Percentiles rank a stretch among this genome's conserved stretches.
phyloP scores from a whole-genome alignment of 1,140 invertebrate genomes.

The Heliconius hermathena region DNA sequence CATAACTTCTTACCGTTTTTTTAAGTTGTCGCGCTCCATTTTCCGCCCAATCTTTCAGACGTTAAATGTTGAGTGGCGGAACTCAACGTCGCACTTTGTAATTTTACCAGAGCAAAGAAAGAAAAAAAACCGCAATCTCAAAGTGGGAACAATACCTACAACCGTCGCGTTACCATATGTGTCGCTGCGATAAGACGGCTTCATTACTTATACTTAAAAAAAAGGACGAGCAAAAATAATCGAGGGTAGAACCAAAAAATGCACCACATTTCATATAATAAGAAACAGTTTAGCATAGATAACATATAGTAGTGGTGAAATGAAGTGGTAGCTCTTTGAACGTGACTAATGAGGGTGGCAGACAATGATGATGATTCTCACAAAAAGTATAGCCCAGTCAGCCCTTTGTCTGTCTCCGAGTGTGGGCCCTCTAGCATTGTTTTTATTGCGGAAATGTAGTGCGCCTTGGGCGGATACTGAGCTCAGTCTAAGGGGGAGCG shows the following conservation, averaged over 20 bases:
- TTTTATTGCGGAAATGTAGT: conserved; percentile 37
- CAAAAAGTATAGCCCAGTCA: conserved; percentile 35
- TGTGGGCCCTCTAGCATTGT: conserved; percentile 31
- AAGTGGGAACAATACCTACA: too few species aligned
- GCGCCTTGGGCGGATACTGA: conserved; percentile 12
- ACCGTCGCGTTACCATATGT: too few species aligned
- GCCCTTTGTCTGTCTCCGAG: conserved; percentile 32
- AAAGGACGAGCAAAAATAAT: too few species aligned
- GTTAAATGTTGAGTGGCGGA: too few species aligned
- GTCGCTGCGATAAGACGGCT: too few species aligned
- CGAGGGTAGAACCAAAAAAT: background rate
- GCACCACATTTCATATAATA: background rate
- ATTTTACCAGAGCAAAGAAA: too few species aligned
- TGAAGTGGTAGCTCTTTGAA: conserved; percentile 32
- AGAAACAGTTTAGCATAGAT: background rate
- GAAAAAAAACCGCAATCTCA: too few species aligned
- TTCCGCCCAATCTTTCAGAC: too few species aligned
- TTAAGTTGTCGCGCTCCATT: background rate
- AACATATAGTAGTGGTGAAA: conserved; percentile 7
- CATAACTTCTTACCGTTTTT: background rate
- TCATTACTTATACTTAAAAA: too few species aligned
- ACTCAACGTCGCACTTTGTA: too few species aligned
- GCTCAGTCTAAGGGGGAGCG: conserved; percentile 1
- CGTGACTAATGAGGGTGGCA: conserved; percentile 39
- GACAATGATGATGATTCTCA: conserved; percentile 36